Conservation (phyloP, 2,888 invertebrate species). For the Calameuta filiformis region DNA sequence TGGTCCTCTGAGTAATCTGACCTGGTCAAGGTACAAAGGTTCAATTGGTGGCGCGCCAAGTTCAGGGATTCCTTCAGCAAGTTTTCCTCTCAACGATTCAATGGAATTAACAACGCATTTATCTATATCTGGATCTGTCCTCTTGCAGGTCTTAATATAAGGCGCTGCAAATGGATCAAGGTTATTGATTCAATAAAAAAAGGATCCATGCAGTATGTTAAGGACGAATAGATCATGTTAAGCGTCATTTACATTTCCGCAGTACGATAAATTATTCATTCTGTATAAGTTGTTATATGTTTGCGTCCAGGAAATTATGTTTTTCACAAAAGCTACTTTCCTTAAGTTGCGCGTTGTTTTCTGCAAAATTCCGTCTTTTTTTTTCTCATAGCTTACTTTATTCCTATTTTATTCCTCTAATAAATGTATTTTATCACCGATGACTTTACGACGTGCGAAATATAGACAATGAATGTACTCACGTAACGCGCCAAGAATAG, state of each 20-base stretch:
- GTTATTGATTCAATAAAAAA: neutral
- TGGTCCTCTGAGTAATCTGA: slow-evolving; percentile 72
- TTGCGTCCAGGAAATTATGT: neutral
- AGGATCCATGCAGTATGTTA: neutral
- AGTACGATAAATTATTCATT: neutral
- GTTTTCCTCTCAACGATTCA: slow-evolving; percentile 70
- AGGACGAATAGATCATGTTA: neutral
- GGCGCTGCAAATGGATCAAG: slow-evolving; percentile 67
- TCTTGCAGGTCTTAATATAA: slow-evolving; percentile 75
- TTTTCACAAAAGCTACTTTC: too few relatives aligned
- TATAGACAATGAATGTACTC: slow-evolving; percentile 34
- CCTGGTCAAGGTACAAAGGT: slow-evolving; percentile 73
- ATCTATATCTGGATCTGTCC: slow-evolving; percentile 73
- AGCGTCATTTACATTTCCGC: neutral
- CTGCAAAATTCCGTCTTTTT: neutral
- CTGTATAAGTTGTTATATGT: neutral
- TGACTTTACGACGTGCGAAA: neutral
- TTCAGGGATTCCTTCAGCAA: slow-evolving; percentile 75
- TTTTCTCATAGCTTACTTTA: neutral
- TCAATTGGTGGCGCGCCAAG: slow-evolving; percentile 76
- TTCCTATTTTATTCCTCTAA: neutral
- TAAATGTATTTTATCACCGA: neutral
- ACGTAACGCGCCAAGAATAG: slow-evolving; percentile 45
- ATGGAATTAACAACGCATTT: slow-evolving; percentile 74
- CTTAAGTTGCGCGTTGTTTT: neutral